Base-by-base conservation (phyloP, 2,797 vertebrate genomes). In the Acrocephalus scirpaceus region DNA sequence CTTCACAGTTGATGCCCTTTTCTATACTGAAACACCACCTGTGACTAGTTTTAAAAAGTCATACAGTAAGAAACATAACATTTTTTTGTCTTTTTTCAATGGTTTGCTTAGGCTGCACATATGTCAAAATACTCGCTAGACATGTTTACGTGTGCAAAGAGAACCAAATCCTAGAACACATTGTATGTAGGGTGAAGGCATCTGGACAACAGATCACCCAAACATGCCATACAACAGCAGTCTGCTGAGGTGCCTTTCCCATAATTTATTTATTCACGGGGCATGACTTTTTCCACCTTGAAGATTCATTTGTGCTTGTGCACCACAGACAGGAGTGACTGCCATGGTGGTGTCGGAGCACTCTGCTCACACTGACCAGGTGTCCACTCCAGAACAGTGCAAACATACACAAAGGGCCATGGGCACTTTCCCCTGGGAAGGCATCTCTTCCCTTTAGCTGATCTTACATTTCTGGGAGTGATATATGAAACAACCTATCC, bases 401-500 rank as follows among this genome's bases (percentile, higher is more conserved):
- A 50, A 50, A 71, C 15, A 53, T 4, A 34, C 13, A 75, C 13
- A 71, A 69, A 64, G 26, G 10, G n/a, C 11, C 36, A 65, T 0
- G 0, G 8, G 27, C 1, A 2, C 11, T 16, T 73, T 38, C 21
- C 25, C 15, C 15, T 22, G 9, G 19, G 56, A 60, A 65, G 16
- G 23, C 16, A 56, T 5, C 6, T 32, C 54, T 77, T 81, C 27
- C 7, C 26, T 65, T 44, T 26, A 21, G 30, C 32, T 84, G 21
- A 47, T 51, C 61, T 73, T 69, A 38, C 6, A 2, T 34, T 69
- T 44, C 60, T 50, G 54, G n/a, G 34, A 66, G 47, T 14, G 12
- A 22, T 13, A 54, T 4, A 4, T 77, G n/a, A 53, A 87, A 70
- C 21, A 56, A 75, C 13, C 27, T 23, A 50, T 7, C 20, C 61